Conservation (phyloP, 2,113 vertebrate genomes). For the Talpa occidentalis region DNA sequence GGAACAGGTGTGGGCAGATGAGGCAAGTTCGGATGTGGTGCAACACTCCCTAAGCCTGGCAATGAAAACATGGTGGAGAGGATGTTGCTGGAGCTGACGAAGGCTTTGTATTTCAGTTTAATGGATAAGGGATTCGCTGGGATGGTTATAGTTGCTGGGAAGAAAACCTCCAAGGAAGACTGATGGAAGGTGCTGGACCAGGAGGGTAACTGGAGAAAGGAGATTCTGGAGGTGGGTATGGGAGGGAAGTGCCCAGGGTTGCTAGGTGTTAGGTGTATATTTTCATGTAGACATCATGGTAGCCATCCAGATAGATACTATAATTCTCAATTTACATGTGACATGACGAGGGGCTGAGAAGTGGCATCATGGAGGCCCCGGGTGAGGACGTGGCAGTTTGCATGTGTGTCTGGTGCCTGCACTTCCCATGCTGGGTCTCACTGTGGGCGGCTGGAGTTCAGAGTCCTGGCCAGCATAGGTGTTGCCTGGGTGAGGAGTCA, state of each 20-base stretch:
- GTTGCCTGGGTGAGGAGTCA: not conserved
- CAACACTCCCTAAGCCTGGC: not conserved
- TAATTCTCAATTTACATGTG: not conserved
- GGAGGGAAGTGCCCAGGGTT: not conserved
- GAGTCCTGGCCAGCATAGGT: not conserved
- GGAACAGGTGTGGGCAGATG: not conserved
- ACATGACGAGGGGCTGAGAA: not conserved
- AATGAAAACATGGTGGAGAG: not conserved
- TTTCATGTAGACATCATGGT: not conserved
- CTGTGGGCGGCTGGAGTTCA: not conserved
- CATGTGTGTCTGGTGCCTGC: not conserved
- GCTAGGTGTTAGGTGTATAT: not conserved
- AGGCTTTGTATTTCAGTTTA: not conserved
- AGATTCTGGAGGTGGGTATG: not conserved
- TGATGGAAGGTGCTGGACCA: not conserved
- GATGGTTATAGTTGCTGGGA: not conserved
- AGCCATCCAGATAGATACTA: not conserved
- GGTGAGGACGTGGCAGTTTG: not conserved
- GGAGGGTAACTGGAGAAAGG: not conserved
- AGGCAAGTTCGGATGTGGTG: not conserved
- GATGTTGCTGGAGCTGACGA: not conserved
- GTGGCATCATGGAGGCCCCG: not conserved
- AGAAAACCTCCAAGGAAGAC: not conserved
- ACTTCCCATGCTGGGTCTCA: fast-evolving
- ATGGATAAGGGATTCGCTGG: not conserved